These are phyloP conservation scores for Manis javanica DNA, from an alignment of 2,797 vertebrate species.

Conservation along the genomic window DNA sequence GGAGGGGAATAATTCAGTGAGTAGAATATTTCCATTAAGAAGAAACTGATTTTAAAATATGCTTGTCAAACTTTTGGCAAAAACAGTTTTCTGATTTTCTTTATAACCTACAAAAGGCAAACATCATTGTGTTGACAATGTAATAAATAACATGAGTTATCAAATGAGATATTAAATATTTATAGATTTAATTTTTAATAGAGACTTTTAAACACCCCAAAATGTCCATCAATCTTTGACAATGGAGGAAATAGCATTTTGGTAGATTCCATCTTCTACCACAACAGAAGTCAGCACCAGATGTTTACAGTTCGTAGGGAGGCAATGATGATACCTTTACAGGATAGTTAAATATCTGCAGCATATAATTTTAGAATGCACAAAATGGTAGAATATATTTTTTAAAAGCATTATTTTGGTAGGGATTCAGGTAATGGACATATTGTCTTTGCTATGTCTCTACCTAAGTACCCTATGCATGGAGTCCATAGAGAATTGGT, in stretches of 20 bases:
- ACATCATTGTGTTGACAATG: background rate
- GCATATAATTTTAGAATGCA: background rate
- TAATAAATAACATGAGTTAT: constrained; percentile 58
- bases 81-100: constrained; percentile 68
- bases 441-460: background rate
- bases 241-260: constrained; percentile 27
- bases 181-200: constrained; percentile 71
- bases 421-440: background rate
- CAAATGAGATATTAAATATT: constrained; percentile 68
- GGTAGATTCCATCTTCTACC: background rate
- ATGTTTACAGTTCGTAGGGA: background rate
- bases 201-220: constrained; percentile 57
- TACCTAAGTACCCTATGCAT: background rate
- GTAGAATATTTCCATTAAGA: constrained; percentile 63
- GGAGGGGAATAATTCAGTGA: constrained; percentile 61
- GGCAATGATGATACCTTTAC: background rate
- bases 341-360: background rate
- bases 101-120: constrained; percentile 56
- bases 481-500: background rate
- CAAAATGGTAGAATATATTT: background rate
- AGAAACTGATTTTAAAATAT: constrained; percentile 71
- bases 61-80: constrained; percentile 69
- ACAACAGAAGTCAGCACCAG: background rate
- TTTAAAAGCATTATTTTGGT: background rate
- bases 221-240: constrained; percentile 67